phyloP scores from a whole-genome alignment of 2,113 vertebrate species.

The Gambusia affinis region DNA sequence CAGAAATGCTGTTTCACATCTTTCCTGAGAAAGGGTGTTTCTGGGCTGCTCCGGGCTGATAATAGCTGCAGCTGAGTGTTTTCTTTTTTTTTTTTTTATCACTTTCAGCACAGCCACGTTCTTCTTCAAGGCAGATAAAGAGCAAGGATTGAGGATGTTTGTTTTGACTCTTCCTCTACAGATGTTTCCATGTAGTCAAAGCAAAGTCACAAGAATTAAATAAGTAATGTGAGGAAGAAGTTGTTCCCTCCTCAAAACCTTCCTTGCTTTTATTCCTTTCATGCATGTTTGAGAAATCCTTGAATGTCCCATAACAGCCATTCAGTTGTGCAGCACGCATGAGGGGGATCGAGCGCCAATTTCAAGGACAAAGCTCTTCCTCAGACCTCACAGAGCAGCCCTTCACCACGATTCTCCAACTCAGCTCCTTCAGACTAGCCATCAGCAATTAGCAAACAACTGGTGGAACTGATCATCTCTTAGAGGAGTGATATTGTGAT shows the following conservation, averaged over 20 bases:
- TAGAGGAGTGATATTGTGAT: too few relatives aligned
- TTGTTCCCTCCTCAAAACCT: not conserved
- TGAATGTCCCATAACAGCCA: too few relatives aligned
- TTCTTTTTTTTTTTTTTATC: not conserved
- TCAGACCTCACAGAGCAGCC: too few relatives aligned
- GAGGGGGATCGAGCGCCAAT: too few relatives aligned
- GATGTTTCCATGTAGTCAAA: constrained; percentile 16
- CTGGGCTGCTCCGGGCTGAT: not conserved
- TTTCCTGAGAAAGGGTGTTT: not conserved
- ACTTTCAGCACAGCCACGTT: not conserved
- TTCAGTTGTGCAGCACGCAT: too few relatives aligned
- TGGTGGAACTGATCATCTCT: too few relatives aligned
- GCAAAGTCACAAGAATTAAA: not conserved
- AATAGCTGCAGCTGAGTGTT: not conserved
- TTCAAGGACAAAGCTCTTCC: too few relatives aligned
- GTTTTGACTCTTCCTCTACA: constrained; percentile 36
- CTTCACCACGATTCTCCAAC: too few relatives aligned
- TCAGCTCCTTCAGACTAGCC: too few relatives aligned
- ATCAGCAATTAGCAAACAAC: too few relatives aligned
- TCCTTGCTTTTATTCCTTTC: too few relatives aligned
- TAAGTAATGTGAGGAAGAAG: not conserved
- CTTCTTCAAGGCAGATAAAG: constrained; percentile 10
- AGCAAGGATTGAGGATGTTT: constrained; percentile 37
- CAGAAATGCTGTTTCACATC: not conserved
- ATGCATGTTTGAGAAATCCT: too few relatives aligned